Evolutionary conservation across 2,888 invertebrate genomes (phyloP).

Genomic region (Noctua janthe): DNA sequence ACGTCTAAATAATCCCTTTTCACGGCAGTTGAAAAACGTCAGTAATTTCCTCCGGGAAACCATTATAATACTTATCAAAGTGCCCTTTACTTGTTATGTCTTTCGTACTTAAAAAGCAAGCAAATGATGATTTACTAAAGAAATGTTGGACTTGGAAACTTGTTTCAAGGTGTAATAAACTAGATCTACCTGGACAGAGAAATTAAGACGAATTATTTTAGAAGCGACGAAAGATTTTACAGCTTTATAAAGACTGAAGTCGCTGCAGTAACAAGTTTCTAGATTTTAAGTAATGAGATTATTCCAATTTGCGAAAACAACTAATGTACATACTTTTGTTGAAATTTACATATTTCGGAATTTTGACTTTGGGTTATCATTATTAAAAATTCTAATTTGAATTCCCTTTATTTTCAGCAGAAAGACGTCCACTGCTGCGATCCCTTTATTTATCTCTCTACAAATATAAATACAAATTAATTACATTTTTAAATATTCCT

Average conservation of each 20-base stretch:
- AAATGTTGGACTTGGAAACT: conserved; percentile 16
- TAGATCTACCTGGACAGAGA: conserved; percentile 9
- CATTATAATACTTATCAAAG: conserved; percentile 67
- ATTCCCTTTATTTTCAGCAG: no score
- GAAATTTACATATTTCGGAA: not conserved
- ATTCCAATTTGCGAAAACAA: not conserved
- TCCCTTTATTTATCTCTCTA: no score
- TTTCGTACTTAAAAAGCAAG: conserved; percentile 16
- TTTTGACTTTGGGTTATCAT: not conserved
- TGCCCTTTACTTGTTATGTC: conserved; percentile 42
- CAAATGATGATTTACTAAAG: conserved; percentile 7
- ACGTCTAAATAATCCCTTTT: conserved; percentile 70
- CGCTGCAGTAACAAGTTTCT: not conserved
- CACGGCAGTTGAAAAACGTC: conserved; percentile 65
- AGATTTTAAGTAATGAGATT: not conserved
- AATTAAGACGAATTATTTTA: conserved; percentile 21
- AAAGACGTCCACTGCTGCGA: no score
- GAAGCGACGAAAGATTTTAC: not conserved
- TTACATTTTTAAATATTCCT: no score
- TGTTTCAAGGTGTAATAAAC: conserved; percentile 14
- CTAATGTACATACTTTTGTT: not conserved
- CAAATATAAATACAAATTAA: no score
- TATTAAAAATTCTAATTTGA: not conserved
- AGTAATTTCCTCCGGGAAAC: conserved; percentile 72
- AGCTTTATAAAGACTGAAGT: not conserved